These are phyloP conservation scores for Indri indri DNA, from an alignment of 2,113 vertebrate genomes.

Conservation along the genomic window DNA sequence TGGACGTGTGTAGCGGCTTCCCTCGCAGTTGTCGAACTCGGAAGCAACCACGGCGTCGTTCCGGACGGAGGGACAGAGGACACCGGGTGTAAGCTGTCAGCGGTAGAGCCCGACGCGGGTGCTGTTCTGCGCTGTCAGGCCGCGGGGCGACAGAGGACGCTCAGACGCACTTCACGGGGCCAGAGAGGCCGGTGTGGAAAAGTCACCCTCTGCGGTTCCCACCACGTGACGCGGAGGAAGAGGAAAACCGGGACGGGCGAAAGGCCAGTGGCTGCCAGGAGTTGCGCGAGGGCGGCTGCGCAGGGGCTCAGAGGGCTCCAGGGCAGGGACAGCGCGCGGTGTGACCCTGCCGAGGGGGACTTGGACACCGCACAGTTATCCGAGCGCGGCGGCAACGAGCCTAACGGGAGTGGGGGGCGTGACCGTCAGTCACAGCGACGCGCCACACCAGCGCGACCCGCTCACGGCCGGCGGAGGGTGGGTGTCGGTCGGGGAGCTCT, in stretches of 20 bases:
- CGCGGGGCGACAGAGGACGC: too few relatives aligned
- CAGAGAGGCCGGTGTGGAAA: not conserved
- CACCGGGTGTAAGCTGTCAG: too few relatives aligned
- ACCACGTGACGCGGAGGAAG: rapidly evolving
- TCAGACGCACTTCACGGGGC: too few relatives aligned
- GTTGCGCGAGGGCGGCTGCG: rapidly evolving
- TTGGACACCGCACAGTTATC: rapidly evolving
- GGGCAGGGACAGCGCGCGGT: too few relatives aligned
- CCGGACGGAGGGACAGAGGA: not conserved
- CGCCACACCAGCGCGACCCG: not conserved
- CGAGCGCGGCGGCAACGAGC: too few relatives aligned
- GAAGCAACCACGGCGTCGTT: too few relatives aligned
- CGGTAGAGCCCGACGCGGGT: not conserved
- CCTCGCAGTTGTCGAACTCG: not conserved
- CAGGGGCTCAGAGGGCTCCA: too few relatives aligned
- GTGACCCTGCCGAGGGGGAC: not conserved
- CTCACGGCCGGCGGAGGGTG: rapidly evolving
- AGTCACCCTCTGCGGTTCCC: rapidly evolving
- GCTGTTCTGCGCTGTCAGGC: too few relatives aligned
- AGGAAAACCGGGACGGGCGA: not conserved
- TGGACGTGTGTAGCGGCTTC: rapidly evolving
- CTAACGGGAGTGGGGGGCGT: too few relatives aligned
- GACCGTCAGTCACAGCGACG: rapidly evolving
- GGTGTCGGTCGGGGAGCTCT: not conserved
- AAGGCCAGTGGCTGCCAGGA: not conserved